Percentiles rank a stretch among this genome's conserved stretches.
phyloP scores from a whole-genome alignment of 2,113 vertebrate genomes.

The Condylura cristata region DNA sequence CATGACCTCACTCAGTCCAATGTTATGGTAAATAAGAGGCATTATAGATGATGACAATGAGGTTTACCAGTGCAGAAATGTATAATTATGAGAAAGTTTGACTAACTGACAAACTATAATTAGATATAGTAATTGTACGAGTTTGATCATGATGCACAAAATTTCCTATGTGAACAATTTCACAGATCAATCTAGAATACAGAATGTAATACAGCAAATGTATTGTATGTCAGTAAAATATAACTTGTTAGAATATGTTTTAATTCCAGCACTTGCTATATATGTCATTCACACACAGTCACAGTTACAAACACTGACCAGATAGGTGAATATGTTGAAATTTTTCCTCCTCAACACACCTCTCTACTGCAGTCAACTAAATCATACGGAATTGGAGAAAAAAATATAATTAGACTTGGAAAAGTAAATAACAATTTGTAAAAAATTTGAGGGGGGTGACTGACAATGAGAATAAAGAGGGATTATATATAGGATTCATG shows the following conservation, averaged over 20 bases:
- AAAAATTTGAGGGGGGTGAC: neutral
- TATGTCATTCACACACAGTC: neutral
- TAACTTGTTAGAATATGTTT: neutral
- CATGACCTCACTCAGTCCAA: neutral
- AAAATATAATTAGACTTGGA: neutral
- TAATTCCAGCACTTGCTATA: neutral
- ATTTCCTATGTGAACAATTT: neutral
- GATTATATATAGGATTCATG: no score
- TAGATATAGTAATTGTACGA: neutral
- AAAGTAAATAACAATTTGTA: neutral
- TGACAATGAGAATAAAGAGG: neutral
- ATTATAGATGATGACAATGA: neutral
- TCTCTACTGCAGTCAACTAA: neutral
- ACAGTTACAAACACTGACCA: neutral
- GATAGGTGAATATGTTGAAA: neutral
- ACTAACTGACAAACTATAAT: neutral
- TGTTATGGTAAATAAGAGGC: neutral
- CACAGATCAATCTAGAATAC: neutral
- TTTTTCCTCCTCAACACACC: neutral
- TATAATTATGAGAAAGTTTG: neutral
- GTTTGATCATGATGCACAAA: neutral
- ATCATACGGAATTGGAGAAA: neutral
- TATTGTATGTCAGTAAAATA: neutral
- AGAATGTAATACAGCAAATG: neutral
- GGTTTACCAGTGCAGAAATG: neutral